Evolutionary conservation across 2,797 vertebrate genomes (phyloP), one percentile per base, ranked within the genome.

Genomic region (Lacerta bilineata): DNA sequence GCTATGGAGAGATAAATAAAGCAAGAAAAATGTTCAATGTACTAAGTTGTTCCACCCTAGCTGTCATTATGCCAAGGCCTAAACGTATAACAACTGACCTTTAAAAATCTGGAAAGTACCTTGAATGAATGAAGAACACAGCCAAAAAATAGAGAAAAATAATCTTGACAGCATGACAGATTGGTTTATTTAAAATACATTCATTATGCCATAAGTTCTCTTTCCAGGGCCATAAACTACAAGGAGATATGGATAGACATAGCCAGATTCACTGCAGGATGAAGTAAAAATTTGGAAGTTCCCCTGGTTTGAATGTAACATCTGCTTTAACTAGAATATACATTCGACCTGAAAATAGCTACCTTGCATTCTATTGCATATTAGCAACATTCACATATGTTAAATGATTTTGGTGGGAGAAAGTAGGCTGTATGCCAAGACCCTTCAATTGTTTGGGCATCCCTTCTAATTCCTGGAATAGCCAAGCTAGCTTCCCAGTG

Each of bases 51-150:
- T 88, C 46, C n/a, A 79, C 69, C 90, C 7, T 17, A 64, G 13
- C 27, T 93, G 5, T 91, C 79, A 84, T 72, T 68, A 39, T 90
- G 23, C 83, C 68, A 76, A 50, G n/a, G 41, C 18, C 59, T 91
- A 80, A 92, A 88, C 0, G 0, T 84, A 86, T 89, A 86, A 88
- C n/a, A 74, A 4, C 50, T 79, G 85, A 87, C 41, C 86, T 87
- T n/a, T 59, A 17, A 83, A 61, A 1, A 85, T 59, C 6, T 83
- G 25, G 11, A 84, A 94, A 90, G 71, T 17, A 82, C 11, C 2
- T 5, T 41, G 66, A 86, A 85, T 41, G 66, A 86, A 85, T 39
- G 8, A 84, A 80, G 71, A 77, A 82, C 18, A 84, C 64, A 55
- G 50, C 46, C 29, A 87, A 5, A 20, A 77, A 59, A 83, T 59